phyloP scores from a whole-genome alignment of 2,113 vertebrate species.

The Tetrao urogallus region DNA sequence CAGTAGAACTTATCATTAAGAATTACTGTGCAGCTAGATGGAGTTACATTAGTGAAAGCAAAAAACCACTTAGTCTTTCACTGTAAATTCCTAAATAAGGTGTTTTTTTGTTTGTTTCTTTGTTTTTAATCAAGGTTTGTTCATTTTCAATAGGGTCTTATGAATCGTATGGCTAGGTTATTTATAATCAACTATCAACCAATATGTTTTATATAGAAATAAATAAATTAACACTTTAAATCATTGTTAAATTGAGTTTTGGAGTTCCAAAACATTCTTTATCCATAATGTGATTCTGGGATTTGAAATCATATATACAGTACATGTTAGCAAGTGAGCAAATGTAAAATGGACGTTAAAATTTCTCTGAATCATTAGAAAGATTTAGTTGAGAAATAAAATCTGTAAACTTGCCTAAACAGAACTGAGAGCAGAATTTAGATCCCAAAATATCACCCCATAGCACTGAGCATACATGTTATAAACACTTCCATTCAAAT shows the following conservation, averaged over 20 bases:
- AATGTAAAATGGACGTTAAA: slow-evolving; percentile 57
- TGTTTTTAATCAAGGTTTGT: slow-evolving; percentile 60
- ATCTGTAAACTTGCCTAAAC: background rate
- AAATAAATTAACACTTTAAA: slow-evolving; percentile 59
- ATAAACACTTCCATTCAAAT: background rate
- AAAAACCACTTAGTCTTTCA: slow-evolving; percentile 57
- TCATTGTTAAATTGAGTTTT: slow-evolving; percentile 66
- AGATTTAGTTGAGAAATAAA: slow-evolving; percentile 70
- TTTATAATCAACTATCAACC: slow-evolving; percentile 41
- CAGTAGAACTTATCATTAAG: slow-evolving; percentile 66
- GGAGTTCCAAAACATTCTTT: slow-evolving; percentile 51
- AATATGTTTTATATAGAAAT: slow-evolving; percentile 60
- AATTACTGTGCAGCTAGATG: slow-evolving; percentile 73
- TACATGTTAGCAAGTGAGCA: background rate
- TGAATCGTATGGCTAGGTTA: slow-evolving; percentile 40
- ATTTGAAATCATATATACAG: slow-evolving; percentile 43
- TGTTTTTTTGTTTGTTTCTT: too few species aligned
- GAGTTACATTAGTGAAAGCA: slow-evolving; percentile 72
- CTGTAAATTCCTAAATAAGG: slow-evolving; percentile 64
- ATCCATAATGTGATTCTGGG: slow-evolving; percentile 45
- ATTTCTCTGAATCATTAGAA: slow-evolving; percentile 58
- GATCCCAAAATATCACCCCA: background rate
- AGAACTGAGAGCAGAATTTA: background rate
- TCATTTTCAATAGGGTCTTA: slow-evolving; percentile 37
- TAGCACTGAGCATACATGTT: background rate